phyloP scores from a whole-genome alignment of 2,113 vertebrate species.

The Corythornis vintsioides region DNA sequence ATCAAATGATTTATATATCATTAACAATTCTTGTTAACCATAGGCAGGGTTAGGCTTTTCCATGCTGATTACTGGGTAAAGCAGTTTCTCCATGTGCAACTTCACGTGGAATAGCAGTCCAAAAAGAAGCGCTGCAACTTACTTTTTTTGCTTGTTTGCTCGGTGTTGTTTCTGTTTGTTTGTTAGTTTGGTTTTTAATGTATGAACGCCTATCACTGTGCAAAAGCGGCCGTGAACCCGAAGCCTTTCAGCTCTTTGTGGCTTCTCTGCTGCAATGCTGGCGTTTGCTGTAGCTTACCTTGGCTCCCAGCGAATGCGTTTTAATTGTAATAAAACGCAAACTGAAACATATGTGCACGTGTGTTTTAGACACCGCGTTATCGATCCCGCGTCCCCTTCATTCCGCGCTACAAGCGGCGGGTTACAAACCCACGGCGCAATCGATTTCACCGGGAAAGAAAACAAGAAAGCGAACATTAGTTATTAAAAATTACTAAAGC shows the following conservation, averaged over 20 bases:
- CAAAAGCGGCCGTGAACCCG: not conserved
- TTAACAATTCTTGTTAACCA: slow-evolving; percentile 57
- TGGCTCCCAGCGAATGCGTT: not conserved
- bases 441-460: not conserved
- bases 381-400: not conserved
- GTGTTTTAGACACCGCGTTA: slow-evolving; percentile 3
- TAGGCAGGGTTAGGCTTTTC: slow-evolving; percentile 22
- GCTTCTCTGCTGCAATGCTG: not conserved
- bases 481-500: not conserved
- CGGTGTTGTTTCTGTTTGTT: slow-evolving; percentile 55
- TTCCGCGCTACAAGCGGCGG: not conserved
- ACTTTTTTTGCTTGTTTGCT: slow-evolving; percentile 72
- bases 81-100: slow-evolving; percentile 87
- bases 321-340: slow-evolving; percentile 55
- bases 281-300: not conserved
- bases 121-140: slow-evolving; percentile 83
- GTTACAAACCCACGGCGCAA: not conserved
- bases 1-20: slow-evolving; percentile 65
- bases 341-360: not conserved
- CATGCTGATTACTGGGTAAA: slow-evolving; percentile 35
- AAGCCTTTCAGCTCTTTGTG: not conserved
- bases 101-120: slow-evolving; percentile 83
- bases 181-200: slow-evolving; percentile 60
- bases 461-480: not conserved
- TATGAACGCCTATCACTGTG: slow-evolving; percentile 29